A percentile compares a stretch with the other conserved stretches of the same genome.
Conservation (phyloP, 2,797 vertebrate genomes). For the Rhinoraja longicauda region DNA sequence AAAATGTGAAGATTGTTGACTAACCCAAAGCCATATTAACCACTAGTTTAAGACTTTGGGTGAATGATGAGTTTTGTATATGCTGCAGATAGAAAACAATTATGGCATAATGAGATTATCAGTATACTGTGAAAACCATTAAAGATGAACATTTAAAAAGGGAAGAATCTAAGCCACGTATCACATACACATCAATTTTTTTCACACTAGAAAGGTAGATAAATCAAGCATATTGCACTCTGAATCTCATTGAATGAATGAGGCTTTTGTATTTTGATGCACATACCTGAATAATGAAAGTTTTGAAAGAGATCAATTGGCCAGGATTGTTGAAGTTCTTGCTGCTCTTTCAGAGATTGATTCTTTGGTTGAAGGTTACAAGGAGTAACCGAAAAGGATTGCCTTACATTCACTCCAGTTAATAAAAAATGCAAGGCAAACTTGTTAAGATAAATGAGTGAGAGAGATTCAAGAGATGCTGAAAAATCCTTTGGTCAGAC, state of each 20-base stretch:
- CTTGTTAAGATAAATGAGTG: too few species aligned
- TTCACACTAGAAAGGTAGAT: background rate
- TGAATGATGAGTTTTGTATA: background rate
- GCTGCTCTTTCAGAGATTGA: background rate
- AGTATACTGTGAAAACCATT: background rate
- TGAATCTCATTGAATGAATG: background rate
- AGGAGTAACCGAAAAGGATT: too few species aligned
- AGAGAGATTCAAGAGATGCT: too few species aligned
- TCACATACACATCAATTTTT: background rate
- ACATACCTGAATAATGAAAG: too few species aligned
- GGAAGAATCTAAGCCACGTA: background rate
- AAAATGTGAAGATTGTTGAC: background rate
- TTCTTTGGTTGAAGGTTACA: too few species aligned
- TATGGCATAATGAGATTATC: background rate
- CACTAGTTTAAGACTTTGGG: background rate
- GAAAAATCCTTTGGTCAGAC: too few species aligned
- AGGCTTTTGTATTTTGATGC: too few species aligned
- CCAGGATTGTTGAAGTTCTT: background rate
- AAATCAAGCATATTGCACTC: background rate
- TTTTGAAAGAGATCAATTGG: background rate
- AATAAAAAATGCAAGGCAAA: too few species aligned
- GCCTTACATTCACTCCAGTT: too few species aligned
- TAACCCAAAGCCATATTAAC: background rate
- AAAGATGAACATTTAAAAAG: background rate
- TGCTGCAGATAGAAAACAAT: background rate